These are phyloP conservation scores for Scylla paramamosain DNA, from an alignment of 1,140 invertebrate genomes.

Conservation along the genomic window DNA sequence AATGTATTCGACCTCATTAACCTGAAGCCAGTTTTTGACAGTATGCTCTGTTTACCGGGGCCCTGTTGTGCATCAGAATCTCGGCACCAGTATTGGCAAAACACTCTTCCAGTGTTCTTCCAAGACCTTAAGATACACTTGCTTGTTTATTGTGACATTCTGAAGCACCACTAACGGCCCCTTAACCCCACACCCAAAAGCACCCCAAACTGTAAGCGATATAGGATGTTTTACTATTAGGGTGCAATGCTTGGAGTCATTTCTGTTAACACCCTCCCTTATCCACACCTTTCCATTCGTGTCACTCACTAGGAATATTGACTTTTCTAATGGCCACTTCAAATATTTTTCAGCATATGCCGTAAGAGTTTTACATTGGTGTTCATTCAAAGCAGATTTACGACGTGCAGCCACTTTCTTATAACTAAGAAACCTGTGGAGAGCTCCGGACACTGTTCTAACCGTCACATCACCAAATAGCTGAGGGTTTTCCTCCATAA, in stretches of 20 bases:
- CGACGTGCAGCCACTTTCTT: not conserved
- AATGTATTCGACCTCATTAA: not conserved
- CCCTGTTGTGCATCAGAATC: not conserved
- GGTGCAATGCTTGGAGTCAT: not conserved
- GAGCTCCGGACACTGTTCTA: not conserved
- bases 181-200: not conserved
- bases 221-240: constrained; percentile 11
- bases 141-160: not conserved
- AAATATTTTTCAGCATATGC: constrained; percentile 30
- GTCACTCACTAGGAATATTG: not conserved
- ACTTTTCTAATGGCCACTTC: not conserved
- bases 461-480: not conserved
- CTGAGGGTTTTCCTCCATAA: constrained; percentile 19
- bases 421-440: not conserved
- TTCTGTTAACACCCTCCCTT: not conserved
- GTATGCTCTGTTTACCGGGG: not conserved
- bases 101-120: not conserved
- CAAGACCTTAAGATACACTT: not conserved
- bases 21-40: not conserved
- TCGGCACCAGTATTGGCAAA: not conserved
- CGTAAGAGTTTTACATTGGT: not conserved
- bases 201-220: constrained; percentile 24
- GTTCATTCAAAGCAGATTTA: not conserved
- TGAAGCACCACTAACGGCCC: not conserved
- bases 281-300: not conserved